Evolutionary conservation across 1,140 invertebrate genomes (phyloP).

Genomic region (Stegodyphus mimosarum): DNA sequence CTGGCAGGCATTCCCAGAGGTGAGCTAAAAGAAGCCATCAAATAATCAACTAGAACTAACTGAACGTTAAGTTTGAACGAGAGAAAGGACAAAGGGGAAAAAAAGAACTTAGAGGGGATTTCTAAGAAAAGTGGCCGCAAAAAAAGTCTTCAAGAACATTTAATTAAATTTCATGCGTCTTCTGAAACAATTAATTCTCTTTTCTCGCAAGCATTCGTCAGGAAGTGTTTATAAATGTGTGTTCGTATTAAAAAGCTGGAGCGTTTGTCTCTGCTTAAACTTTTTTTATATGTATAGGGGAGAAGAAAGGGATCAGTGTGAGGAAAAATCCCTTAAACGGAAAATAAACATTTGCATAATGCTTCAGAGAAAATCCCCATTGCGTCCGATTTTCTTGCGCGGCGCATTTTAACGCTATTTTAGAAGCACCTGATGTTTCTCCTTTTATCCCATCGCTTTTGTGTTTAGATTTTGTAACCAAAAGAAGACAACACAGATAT

Average conservation of each 20-base stretch:
- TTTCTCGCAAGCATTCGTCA: constrained; percentile 1
- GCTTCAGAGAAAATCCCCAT: constrained; percentile 9
- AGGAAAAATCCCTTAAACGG: background rate
- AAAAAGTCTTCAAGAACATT: constrained; percentile 18
- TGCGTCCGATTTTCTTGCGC: background rate
- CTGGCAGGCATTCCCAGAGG: no score
- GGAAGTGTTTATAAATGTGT: constrained; percentile 15
- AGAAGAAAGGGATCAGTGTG: background rate
- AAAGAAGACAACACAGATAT: no score
- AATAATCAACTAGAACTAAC: no score
- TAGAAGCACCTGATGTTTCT: constrained; percentile 21
- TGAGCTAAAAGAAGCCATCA: no score
- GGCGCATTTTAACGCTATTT: constrained; percentile 8
- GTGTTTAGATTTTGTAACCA: background rate
- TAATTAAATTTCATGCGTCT: constrained; percentile 40
- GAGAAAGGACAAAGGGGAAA: no score
- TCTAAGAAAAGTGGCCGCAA: no score
- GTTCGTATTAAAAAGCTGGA: constrained; percentile 31
- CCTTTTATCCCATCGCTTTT: constrained; percentile 1
- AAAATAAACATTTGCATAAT: constrained; percentile 38
- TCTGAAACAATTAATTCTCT: constrained; percentile 33
- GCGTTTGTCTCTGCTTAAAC: background rate
- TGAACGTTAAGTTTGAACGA: no score
- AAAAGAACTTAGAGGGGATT: no score
- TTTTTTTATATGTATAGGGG: background rate